Evolutionary conservation across 2,888 invertebrate genomes (phyloP), one percentile per base, ranked within the genome.

Genomic region (Synanthedon formicaeformis): DNA sequence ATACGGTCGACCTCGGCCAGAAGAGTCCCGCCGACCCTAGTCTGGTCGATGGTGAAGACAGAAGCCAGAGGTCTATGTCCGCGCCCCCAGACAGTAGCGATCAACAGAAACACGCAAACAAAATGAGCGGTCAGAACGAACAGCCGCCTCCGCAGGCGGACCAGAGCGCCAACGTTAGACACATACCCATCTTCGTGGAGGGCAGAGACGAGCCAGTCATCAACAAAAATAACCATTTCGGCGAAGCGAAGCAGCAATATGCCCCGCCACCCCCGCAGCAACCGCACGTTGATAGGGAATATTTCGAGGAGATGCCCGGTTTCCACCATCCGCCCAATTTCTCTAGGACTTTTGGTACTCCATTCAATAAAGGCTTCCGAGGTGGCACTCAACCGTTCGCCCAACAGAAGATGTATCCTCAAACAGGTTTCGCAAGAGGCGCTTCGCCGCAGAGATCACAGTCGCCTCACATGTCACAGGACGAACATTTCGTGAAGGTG

Each of bases 101-200:
- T 53, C 70, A 72, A 57, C 70, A 74, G 57, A 63, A 68, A 56
- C 62, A 63, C 53, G 61, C 65, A 3, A 51, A 51, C 64, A 76
- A 71, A 67, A 80, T 79, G 82, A 82, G 81, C 63, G 78, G 75
- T 56, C 79, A 72, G 57, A 75, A 73, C 56, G 78, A 67, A 55
- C 75, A 69, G 52, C 75, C 67, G 62, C 63, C 62, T 50, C 69
- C 66, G 41, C 73, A 67, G 59, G 68, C 63, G 51, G 71, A 75
- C 58, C 71, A 75, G 51, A 73, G 81, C 59, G 81, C 90, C 49
- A 91, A 90, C 63, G 92, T 95, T 51, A 89, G 96, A 57, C 93
- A 94, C 67, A 96, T 96, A 77, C 96, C 96, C 18, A 96, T 96
- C 58, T 93, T 94, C 69, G 94, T 96, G 0, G 96, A 96, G 78